Percentiles rank a stretch among this genome's conserved stretches.
Evolutionary conservation across 2,888 invertebrate species (phyloP).

Genomic region (Aleiodes alternator): DNA sequence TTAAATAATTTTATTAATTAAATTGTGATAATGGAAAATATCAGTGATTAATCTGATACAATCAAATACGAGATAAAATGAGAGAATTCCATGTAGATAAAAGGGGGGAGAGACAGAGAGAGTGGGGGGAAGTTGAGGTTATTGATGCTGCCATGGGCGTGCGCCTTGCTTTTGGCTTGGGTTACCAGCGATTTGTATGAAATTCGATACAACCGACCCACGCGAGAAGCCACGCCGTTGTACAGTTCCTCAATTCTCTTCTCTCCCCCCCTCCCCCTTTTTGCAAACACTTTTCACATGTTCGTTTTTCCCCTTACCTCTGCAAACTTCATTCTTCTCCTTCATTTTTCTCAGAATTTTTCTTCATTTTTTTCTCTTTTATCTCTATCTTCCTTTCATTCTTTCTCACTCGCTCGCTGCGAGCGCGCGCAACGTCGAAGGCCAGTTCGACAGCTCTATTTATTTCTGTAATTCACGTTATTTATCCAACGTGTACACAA

Average conservation of each 20-base stretch:
- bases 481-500: slow-evolving; percentile 52
- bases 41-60: slow-evolving; percentile 12
- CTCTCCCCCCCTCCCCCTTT: slow-evolving; percentile 12
- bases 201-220: slow-evolving; percentile 71
- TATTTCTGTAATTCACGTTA: slow-evolving; percentile 64
- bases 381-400: background rate
- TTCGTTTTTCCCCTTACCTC: background rate
- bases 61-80: slow-evolving; percentile 21
- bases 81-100: background rate
- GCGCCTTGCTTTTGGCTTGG: slow-evolving; percentile 68
- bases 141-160: slow-evolving; percentile 64
- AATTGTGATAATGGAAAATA: slow-evolving; percentile 9
- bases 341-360: slow-evolving; percentile 4
- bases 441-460: slow-evolving; percentile 69
- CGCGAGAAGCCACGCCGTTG: slow-evolving; percentile 53
- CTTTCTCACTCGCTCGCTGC: slow-evolving; percentile 31
- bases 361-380: background rate
- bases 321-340: slow-evolving; percentile 18
- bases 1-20: slow-evolving; percentile 16
- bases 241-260: background rate
- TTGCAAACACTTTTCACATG: slow-evolving; percentile 8
- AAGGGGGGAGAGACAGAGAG: no score
- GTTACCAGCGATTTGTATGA: slow-evolving; percentile 73
- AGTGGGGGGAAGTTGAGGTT: slow-evolving; percentile 56
- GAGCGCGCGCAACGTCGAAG: slow-evolving; percentile 58